These are phyloP conservation scores for Fulica atra DNA, from an alignment of 2,113 vertebrate genomes.

Conservation along the genomic window DNA sequence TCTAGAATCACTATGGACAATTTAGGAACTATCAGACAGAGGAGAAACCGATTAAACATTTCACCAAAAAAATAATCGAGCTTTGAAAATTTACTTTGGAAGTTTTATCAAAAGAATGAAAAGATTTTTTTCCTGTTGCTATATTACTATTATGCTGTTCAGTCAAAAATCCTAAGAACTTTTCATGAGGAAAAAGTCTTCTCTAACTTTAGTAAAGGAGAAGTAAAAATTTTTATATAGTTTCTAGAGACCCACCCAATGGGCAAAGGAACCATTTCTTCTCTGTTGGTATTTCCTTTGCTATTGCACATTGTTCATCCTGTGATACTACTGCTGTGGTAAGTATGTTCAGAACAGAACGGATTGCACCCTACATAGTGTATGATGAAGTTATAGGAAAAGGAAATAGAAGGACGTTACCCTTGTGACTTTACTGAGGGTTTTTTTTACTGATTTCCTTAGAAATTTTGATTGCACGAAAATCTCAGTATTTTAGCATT, in stretches of 20 bases:
- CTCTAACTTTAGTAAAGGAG: background rate
- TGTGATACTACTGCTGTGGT: background rate
- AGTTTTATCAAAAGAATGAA: background rate
- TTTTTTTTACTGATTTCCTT: background rate
- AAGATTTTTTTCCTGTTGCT: background rate
- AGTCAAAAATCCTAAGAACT: background rate
- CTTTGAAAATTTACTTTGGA: background rate
- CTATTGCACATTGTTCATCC: background rate
- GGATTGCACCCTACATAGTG: background rate
- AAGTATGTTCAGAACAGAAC: background rate
- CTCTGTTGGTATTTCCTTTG: background rate
- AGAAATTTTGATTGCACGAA: background rate
- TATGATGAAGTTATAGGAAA: background rate
- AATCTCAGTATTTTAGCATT: background rate
- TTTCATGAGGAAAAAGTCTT: background rate
- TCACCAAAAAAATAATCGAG: background rate
- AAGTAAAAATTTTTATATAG: background rate
- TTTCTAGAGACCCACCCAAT: background rate
- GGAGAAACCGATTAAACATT: background rate
- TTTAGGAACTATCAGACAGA: background rate
- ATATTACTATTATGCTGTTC: background rate
- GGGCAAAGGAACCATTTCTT: background rate
- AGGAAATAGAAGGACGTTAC: background rate
- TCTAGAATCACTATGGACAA: background rate
- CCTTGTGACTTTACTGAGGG: background rate